phyloP scores from a whole-genome alignment of 1,140 invertebrate genomes.

The Tetraneura akinire region DNA sequence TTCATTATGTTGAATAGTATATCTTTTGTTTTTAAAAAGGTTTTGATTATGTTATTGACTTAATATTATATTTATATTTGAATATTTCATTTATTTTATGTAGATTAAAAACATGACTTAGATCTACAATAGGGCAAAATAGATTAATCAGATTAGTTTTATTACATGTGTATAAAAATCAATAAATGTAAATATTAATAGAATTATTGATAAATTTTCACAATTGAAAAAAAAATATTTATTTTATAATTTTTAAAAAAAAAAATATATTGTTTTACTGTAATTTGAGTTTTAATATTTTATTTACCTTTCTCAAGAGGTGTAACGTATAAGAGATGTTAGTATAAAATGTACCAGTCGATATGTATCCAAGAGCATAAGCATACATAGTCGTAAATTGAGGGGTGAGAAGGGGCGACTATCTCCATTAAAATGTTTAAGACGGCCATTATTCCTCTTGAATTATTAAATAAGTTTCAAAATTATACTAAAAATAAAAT shows the following conservation, averaged over 20 bases:
- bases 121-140: neutral
- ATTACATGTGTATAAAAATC: neutral
- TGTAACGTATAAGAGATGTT: neutral
- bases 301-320: neutral
- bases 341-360: neutral
- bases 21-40: no score
- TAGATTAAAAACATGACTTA: conserved; percentile 1
- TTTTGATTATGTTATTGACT: no score
- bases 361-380: neutral
- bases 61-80: neutral
- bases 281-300: conserved; percentile 3
- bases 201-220: conserved; percentile 2
- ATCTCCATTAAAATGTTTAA: no score
- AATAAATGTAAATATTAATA: neutral
- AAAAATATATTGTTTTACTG: neutral
- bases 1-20: no score
- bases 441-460: no score
- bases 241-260: conserved; percentile 14
- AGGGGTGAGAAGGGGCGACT: no score
- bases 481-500: no score
- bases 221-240: neutral
- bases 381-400: no score
- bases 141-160: neutral
- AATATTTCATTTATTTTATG: conserved; percentile 9
- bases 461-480: no score